Evolutionary conservation across 2,113 vertebrate genomes (phyloP), one percentile per base, ranked within the genome.

Genomic region (Procavia capensis): DNA sequence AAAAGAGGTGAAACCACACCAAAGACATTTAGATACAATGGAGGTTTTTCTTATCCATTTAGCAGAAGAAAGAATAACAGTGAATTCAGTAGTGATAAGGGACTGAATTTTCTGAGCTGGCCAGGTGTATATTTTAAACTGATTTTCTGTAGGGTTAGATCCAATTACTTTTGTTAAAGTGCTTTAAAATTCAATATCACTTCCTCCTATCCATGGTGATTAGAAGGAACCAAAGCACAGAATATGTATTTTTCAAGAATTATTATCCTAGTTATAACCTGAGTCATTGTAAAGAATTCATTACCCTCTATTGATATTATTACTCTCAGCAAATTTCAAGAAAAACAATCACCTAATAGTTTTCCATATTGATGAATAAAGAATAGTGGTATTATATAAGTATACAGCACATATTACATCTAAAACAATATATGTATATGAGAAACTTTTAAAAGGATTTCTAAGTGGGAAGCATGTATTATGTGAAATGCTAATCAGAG

Each of bases 81-180:
- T 76, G 27, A 96, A 78, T 82, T 82, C 36, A 89, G 36, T 36
- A 95, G 76, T n/a, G 7, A 78, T 95, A 88, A 63, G 29, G 25
- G 5, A 57, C 76, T 13, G 4, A 64, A 54, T 82, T 59, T 91
- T 93, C 66, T 89, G 6, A 95, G 68, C 64, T 97, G 92, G 90
- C 75, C 86, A 92, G 97, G 98, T 29, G 64, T 95, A 63, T 5
- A 25, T 29, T 96, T 96, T 88, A 93, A 96, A 57, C 43, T 97
- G 93, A 75, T 94, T 92, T 93, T 86, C 94, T 85, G 34, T 94
- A 96, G 36, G 83, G 45, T 96, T 36, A 95, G 81, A 95, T 94
- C 29, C 86, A 93, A 88, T 96, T 96, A 94, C 39, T 91, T 93
- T 85, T 83, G 76, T 74, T 95, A 95, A 79, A 85, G 41, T 54